phyloP scores from a whole-genome alignment of 1,140 invertebrate genomes.

The Rhynchophorus ferrugineus region DNA sequence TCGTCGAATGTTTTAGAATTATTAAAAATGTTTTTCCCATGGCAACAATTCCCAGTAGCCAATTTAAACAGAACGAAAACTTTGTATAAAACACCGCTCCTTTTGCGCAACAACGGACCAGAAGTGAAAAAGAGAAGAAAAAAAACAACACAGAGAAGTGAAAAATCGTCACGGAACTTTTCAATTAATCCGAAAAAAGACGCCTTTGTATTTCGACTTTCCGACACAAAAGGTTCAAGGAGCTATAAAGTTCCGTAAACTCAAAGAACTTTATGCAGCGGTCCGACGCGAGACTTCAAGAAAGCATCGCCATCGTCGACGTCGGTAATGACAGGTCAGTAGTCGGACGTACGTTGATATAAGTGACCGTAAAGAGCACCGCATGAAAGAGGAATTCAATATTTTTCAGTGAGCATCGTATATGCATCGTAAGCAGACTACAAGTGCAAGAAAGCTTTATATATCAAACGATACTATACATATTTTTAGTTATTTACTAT shows the following conservation, averaged over 20 bases:
- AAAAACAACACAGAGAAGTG: no score
- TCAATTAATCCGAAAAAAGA: no score
- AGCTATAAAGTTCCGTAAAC: neutral
- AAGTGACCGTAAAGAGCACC: neutral
- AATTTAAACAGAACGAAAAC: no score
- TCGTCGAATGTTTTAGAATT: no score
- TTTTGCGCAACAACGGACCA: no score
- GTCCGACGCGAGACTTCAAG: neutral
- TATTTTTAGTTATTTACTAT: no score
- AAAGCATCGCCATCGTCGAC: neutral
- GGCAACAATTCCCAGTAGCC: no score
- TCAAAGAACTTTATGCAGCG: neutral
- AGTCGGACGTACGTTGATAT: neutral
- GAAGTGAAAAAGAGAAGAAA: no score
- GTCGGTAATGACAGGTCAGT: neutral
- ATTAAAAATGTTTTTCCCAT: no score
- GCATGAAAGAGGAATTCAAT: neutral
- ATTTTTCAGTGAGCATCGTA: neutral
- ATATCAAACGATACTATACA: neutral
- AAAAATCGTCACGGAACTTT: no score
- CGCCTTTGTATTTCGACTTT: neutral
- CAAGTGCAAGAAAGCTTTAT: neutral
- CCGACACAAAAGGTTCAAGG: neutral
- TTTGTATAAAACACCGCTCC: no score
- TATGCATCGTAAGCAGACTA: neutral